Percentiles rank a stretch among this genome's conserved stretches.
These are phyloP conservation scores for Calliphora vicina DNA, from an alignment of 1,140 invertebrate species.

Conservation along the genomic window DNA sequence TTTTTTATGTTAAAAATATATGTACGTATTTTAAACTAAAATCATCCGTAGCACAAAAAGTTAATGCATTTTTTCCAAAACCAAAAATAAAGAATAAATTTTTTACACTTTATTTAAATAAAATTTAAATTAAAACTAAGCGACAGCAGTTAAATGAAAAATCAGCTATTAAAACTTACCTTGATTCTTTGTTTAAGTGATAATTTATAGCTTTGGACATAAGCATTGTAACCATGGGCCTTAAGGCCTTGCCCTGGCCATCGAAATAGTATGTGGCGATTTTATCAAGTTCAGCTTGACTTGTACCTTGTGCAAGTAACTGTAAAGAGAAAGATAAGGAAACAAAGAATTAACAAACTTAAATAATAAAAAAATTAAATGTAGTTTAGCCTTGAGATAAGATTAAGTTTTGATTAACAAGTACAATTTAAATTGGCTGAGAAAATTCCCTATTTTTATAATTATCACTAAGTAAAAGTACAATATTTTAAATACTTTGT, in stretches of 20 bases:
- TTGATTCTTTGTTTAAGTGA: slow-evolving; percentile 84
- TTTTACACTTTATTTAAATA: not conserved
- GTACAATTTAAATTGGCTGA: no score
- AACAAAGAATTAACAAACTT: not conserved
- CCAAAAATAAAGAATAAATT: no score
- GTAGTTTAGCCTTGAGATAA: no score
- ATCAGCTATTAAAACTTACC: slow-evolving; percentile 66
- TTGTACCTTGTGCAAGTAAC: slow-evolving; percentile 80
- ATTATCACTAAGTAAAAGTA: no score
- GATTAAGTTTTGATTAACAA: no score
- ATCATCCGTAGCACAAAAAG: no score
- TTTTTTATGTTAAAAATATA: no score
- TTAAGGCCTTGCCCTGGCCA: slow-evolving; percentile 93
- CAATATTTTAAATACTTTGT: no score
- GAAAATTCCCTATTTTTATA: no score
- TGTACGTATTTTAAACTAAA: no score
- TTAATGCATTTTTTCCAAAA: no score
- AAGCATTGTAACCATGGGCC: slow-evolving; percentile 90
- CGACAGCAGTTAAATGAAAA: not conserved
- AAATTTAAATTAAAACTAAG: not conserved
- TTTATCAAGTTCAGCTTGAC: slow-evolving; percentile 80
- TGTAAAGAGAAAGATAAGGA: slow-evolving; percentile 62
- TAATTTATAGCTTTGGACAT: slow-evolving; percentile 92
- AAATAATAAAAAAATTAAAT: not conserved
- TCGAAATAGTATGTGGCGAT: slow-evolving; percentile 97